Base-by-base conservation (phyloP, 2,888 invertebrate genomes). In the Ormyrus pomaceus region DNA sequence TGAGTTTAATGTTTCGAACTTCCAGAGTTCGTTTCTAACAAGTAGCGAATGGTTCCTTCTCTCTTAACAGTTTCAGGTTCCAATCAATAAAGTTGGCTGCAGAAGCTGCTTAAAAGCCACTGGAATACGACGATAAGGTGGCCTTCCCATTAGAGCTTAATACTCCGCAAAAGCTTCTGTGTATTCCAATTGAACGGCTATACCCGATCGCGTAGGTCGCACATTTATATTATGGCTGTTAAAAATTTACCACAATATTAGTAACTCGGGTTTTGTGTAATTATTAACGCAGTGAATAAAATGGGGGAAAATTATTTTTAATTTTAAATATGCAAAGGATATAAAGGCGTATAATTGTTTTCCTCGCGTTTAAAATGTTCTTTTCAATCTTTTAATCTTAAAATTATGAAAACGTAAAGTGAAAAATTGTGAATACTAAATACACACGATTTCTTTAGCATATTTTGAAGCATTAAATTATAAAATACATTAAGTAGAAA, bases 41-140 rank as follows among this genome's bases (percentile, higher is more conserved):
- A 72, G 61, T 61, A 50, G n/a, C 6, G 61, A 72, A 64, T 71
- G 9, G 48, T 59, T 50, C 53, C 56, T 13, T 59, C 51, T 65
- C 65, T 74, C 61, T 80, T 46, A 59, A 58, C 68, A 64, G 68
- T 51, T 69, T 71, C 68, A 64, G 53, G 68, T 46, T 64, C 62
- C 66, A 81, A 81, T 81, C 81, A 81, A 79, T 81, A 81, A 75
- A 81, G 75, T 79, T 72, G 71, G 56, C 73, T 71, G 53, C 65
- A 66, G 74, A 78, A 75, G 71, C 78, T 78, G 78, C 74, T 81
- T 81, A 75, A 77, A 78, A 75, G 81, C 81, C 65, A 77, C 72
- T 78, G 75, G 66, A 75, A 75, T 78, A 78, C 65, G 64, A 70
- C 65, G 74, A 78, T 78, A 77, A 80, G 73, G 77, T 55, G 61